Percentiles rank a stretch among this genome's conserved stretches.
phyloP scores from a whole-genome alignment of 2,797 vertebrate genomes.

The Phoebastria nigripes region DNA sequence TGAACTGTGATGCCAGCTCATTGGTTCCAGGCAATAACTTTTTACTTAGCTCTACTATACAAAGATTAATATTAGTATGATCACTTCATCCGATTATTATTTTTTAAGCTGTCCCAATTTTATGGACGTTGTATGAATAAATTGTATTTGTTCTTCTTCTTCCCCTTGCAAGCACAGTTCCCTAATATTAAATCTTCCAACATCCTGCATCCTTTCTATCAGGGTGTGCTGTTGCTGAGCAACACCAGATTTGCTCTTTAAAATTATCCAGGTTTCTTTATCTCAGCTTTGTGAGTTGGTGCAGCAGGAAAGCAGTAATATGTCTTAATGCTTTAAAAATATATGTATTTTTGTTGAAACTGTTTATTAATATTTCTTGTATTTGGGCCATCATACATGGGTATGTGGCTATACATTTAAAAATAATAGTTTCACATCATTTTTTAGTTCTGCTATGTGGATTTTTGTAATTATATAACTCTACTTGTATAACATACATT shows the following conservation, averaged over 20 bases:
- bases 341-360: not conserved
- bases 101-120: slow-evolving; percentile 50
- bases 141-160: slow-evolving; percentile 58
- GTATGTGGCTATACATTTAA: not conserved
- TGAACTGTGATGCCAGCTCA: not conserved
- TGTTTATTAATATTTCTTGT: slow-evolving; percentile 3
- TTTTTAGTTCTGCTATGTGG: not conserved
- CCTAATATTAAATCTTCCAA: slow-evolving; percentile 70
- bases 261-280: slow-evolving; percentile 70
- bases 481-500: not conserved
- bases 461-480: slow-evolving; percentile 38
- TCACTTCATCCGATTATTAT: slow-evolving; percentile 47
- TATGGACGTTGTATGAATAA: slow-evolving; percentile 22
- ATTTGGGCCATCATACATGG: not conserved
- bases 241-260: slow-evolving; percentile 75
- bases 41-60: slow-evolving; percentile 30
- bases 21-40: slow-evolving; percentile 36
- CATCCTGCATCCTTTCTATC: slow-evolving; percentile 67
- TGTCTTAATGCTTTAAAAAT: slow-evolving; percentile 48
- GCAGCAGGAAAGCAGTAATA: slow-evolving; percentile 36
- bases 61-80: slow-evolving; percentile 48
- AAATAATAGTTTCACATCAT: not conserved
- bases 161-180: slow-evolving; percentile 44
- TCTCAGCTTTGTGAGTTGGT: slow-evolving; percentile 63
- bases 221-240: slow-evolving; percentile 74